phyloP scores from a whole-genome alignment of 2,113 vertebrate species.

The Neotragus pygmaeus region DNA sequence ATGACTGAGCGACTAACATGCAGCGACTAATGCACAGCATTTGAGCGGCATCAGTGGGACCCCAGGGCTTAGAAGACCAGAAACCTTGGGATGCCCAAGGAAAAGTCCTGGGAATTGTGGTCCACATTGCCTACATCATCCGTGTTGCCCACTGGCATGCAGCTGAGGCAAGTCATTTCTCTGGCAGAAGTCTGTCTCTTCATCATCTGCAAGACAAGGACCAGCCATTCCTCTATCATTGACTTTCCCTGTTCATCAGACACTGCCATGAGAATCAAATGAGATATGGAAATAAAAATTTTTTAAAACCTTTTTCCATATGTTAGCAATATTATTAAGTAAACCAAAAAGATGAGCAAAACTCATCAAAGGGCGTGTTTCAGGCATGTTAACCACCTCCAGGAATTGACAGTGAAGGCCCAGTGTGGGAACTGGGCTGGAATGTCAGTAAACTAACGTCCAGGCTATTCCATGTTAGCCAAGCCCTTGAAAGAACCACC shows the following conservation, averaged over 20 bases:
- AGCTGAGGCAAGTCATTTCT: background rate
- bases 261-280: background rate
- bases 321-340: background rate
- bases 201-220: background rate
- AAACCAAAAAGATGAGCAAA: background rate
- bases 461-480: background rate
- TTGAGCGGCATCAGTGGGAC: background rate
- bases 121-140: accelerated
- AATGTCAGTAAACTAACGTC: background rate
- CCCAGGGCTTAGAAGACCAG: background rate
- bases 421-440: background rate
- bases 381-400: background rate
- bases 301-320: background rate
- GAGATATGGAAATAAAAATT: background rate
- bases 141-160: background rate
- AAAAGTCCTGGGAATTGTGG: background rate
- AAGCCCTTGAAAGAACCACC: background rate
- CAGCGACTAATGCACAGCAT: accelerated
- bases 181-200: background rate
- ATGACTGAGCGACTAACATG: background rate
- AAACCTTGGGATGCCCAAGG: background rate
- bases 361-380: background rate
- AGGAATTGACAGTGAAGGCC: background rate
- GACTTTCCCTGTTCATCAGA: background rate
- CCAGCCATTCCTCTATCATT: background rate